Base-by-base conservation (phyloP, 2,797 vertebrate species). In the Cephalopachus bancanus region DNA sequence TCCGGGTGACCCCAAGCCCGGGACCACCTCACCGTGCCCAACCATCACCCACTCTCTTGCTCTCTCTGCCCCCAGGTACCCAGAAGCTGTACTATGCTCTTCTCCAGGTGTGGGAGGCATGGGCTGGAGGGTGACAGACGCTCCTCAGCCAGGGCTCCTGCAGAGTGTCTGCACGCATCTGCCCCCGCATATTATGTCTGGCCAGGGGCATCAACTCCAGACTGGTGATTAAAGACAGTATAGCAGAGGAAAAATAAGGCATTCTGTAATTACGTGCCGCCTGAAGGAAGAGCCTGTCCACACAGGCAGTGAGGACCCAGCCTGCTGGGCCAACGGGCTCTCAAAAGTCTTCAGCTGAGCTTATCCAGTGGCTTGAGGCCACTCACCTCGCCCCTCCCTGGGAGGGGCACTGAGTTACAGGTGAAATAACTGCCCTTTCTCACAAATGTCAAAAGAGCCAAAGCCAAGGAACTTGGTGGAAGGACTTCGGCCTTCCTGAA, bases 221-320 rank as follows among this genome's bases (percentile, higher is more conserved):
- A 93, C 89, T 9, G 74, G 92, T 37, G 90, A 96, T 95, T 95
- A 96, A 76, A 90, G 74, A 93, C 96, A 96, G 83, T 33, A 28
- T 1, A 33, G 83, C 3, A 71, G 51, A 84, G n/a, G 74, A n/a
- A 97, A 80, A 92, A 55, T 44, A 89, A 89, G 62, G 89, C 65
- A 55, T 71, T 96, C 95, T 81, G 72, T 97, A 97, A 98, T 97
- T 97, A 97, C 51, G 71, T 1, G 93, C 89, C 78, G 84, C 88
- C 76, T 5, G 1, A 55, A 94, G 91, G 89, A 93, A 97, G 87
- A 0, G n/a, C 97, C 80, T 90, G 88, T 91, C 95, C 1, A 20
- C 69, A 96, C 94, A 94, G 83, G 84, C 94, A 65, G 94, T 2
- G 6, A 86, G 64, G n/a, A 93, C 19, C 20, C 3, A 0, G 69